phyloP scores from a whole-genome alignment of 2,888 invertebrate genomes.

The Sabatieria punctata region DNA sequence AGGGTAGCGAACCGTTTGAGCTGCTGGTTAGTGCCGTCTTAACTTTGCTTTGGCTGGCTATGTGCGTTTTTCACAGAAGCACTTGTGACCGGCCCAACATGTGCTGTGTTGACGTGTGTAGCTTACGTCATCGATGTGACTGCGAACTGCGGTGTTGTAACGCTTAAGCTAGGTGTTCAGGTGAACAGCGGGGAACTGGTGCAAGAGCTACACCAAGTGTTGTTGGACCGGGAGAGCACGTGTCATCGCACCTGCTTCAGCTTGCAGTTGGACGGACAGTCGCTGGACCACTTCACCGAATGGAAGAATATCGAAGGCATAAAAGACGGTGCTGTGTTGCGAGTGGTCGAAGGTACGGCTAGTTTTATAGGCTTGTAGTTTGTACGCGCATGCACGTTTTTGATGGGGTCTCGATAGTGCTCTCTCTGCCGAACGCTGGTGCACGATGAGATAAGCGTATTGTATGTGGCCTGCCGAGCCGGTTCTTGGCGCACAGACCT shows the following conservation, averaged over 20 bases:
- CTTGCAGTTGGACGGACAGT: conserved; percentile 66
- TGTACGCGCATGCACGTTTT: too few relatives aligned
- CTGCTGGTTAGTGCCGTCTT: conserved; percentile 64
- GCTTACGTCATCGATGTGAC: too few relatives aligned
- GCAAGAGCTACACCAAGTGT: conserved; percentile 84
- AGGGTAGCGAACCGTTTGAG: conserved; percentile 74
- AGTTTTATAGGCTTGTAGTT: background rate
- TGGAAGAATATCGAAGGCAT: conserved; percentile 85
- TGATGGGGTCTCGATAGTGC: too few relatives aligned
- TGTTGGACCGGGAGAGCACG: conserved; percentile 96
- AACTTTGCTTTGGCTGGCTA: too few relatives aligned
- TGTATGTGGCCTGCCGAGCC: too few relatives aligned
- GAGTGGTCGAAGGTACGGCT: conserved; percentile 47
- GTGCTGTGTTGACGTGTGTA: too few relatives aligned
- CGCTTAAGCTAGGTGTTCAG: conserved; percentile 34
- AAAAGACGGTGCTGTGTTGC: conserved; percentile 80
- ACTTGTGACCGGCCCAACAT: too few relatives aligned
- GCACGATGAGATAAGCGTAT: too few relatives aligned
- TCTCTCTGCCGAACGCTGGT: too few relatives aligned
- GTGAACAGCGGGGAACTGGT: conserved; percentile 94
- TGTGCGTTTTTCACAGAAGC: too few relatives aligned
- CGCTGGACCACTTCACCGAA: conserved; percentile 92
- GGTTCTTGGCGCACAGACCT: too few relatives aligned
- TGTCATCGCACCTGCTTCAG: conserved; percentile 97
- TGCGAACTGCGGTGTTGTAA: too few relatives aligned